Percentiles rank a stretch among this genome's conserved stretches.
Conservation (phyloP, 2,888 invertebrate genomes). For the Drosophila hamatofila region DNA sequence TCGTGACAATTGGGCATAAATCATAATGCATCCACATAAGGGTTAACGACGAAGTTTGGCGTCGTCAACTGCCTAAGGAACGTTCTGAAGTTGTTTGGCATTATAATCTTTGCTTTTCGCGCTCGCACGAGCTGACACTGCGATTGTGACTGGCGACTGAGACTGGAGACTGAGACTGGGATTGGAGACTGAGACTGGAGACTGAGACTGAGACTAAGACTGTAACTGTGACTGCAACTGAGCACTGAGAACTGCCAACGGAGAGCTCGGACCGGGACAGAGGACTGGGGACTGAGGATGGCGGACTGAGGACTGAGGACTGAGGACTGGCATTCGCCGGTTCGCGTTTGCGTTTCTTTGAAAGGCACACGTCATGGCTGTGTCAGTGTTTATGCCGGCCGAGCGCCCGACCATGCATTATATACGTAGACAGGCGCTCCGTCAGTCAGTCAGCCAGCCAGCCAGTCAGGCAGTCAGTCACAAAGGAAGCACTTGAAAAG, state of each 20-base stretch:
- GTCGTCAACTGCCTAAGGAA: conserved; percentile 49
- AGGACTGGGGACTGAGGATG: conserved; percentile 7
- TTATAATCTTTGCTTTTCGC: conserved; percentile 66
- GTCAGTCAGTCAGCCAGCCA: conserved; percentile 34
- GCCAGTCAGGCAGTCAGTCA: conserved; percentile 45
- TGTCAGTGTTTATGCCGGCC: conserved; percentile 72
- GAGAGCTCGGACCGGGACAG: conserved; percentile 12
- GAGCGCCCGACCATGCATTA: conserved; percentile 61
- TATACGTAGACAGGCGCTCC: conserved; percentile 65
- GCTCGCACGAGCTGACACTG: conserved; percentile 43
- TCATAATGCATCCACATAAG: conserved; percentile 48
- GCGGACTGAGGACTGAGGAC: conserved; percentile 7
- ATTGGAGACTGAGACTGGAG: conserved; percentile 18
- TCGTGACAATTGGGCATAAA: conserved; percentile 57
- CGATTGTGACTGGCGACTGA: conserved; percentile 28
- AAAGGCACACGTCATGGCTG: conserved; percentile 73
- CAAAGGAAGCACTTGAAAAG: conserved; percentile 74
- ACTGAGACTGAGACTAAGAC: conserved; percentile 17
- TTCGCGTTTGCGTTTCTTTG: conserved; percentile 69
- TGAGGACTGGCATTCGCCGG: conserved; percentile 57
- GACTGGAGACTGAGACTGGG: conserved; percentile 3
- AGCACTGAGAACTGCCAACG: conserved; percentile 20
- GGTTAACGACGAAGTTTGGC: conserved; percentile 55
- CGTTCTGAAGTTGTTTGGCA: conserved; percentile 64
- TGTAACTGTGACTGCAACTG: conserved; percentile 22